Percentiles rank a stretch among this genome's conserved stretches.
phyloP scores from a whole-genome alignment of 2,888 invertebrate genomes.

The Azorinus chamasolen region DNA sequence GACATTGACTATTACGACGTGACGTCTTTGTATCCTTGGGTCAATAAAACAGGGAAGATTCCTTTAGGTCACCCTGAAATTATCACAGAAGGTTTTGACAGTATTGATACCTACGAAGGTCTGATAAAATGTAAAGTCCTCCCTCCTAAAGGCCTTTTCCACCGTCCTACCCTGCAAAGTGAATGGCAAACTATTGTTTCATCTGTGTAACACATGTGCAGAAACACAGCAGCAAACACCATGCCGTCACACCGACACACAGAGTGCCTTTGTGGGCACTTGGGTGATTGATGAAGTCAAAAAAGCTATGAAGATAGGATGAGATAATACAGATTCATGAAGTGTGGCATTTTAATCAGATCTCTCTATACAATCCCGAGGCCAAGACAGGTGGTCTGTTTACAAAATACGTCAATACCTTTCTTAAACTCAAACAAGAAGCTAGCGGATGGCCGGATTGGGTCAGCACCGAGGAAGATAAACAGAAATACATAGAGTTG shows the following conservation, averaged over 20 bases:
- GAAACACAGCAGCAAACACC: constrained; percentile 30
- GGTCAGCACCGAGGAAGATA: no score
- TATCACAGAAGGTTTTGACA: constrained; percentile 17
- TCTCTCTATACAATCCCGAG: constrained; percentile 35
- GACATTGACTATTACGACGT: constrained; percentile 33
- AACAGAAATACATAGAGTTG: no score
- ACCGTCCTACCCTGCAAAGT: constrained; percentile 14
- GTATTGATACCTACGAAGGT: constrained; percentile 13
- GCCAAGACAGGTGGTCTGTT: no score
- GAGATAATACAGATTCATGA: constrained; percentile 32
- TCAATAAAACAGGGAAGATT: constrained; percentile 24
- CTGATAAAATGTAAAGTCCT: constrained; percentile 19
- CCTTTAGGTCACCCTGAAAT: constrained; percentile 13
- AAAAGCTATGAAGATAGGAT: constrained; percentile 30
- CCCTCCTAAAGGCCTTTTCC: neutral
- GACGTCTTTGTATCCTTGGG: constrained; percentile 34
- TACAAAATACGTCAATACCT: no score
- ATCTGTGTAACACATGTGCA: constrained; percentile 79
- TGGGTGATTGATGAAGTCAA: constrained; percentile 50
- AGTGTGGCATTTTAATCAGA: constrained; percentile 48
- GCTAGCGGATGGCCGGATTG: no score
- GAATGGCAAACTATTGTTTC: constrained; percentile 78
- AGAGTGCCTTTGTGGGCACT: no score
- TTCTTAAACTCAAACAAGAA: no score
- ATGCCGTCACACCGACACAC: constrained; percentile 34